These are phyloP conservation scores for Noctua janthina DNA, from an alignment of 2,888 invertebrate genomes.

Conservation along the genomic window DNA sequence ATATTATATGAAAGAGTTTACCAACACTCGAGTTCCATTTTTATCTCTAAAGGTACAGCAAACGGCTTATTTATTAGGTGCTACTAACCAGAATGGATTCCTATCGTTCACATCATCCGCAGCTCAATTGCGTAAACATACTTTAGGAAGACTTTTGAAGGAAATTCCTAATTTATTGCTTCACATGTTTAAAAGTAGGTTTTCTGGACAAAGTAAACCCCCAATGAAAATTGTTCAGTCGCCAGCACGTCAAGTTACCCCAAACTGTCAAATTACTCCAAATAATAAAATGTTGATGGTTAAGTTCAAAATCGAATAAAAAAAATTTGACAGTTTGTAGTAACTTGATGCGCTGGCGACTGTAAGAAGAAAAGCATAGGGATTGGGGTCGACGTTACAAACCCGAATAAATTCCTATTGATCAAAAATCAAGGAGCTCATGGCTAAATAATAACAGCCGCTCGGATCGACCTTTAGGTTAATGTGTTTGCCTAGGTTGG, in stretches of 20 bases:
- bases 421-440: too few relatives aligned
- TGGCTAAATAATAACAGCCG: too few relatives aligned
- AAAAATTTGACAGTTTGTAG: too few relatives aligned
- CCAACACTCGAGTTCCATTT: neutral
- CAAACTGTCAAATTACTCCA: too few relatives aligned
- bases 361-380: neutral
- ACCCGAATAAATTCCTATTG: neutral
- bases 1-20: neutral
- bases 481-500: too few relatives aligned
- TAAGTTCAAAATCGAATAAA: too few relatives aligned
- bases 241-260: too few relatives aligned
- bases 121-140: neutral
- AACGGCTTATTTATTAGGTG: neutral
- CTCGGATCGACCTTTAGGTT: too few relatives aligned
- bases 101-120: neutral
- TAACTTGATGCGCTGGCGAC: too few relatives aligned
- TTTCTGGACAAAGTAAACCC: neutral
- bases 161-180: neutral
- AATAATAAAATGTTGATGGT: too few relatives aligned
- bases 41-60: neutral
- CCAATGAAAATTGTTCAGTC: neutral
- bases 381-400: neutral
- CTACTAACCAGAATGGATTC: neutral
- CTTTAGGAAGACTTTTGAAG: neutral
- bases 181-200: neutral